Evolutionary conservation across 2,113 vertebrate species (phyloP).

Genomic region (Scomber scombrus): DNA sequence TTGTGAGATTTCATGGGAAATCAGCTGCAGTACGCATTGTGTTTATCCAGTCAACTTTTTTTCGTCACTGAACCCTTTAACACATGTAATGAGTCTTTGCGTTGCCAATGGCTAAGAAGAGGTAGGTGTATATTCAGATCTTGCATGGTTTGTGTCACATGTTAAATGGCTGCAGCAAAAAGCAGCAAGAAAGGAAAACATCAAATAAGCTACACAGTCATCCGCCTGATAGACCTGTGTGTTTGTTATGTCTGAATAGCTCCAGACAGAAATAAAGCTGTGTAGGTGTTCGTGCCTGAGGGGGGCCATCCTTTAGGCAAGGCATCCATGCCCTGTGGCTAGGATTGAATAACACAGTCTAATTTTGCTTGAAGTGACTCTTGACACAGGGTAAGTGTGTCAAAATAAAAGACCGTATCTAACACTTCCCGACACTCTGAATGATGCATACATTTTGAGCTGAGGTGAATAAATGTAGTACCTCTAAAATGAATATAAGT

Average conservation of each 20-base stretch:
- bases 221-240: conserved; percentile 7
- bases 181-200: neutral
- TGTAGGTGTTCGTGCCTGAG: conserved; percentile 32
- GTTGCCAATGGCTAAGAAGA: neutral
- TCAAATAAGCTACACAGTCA: conserved; percentile 19
- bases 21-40: conserved; percentile 8
- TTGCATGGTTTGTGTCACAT: neutral
- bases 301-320: conserved; percentile 37
- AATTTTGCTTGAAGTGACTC: conserved; percentile 31
- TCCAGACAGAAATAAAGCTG: conserved; percentile 44
- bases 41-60: conserved; percentile 23
- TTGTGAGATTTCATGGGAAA: conserved; percentile 36
- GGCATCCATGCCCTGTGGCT: conserved; percentile 21
- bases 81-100: conserved; percentile 8
- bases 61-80: conserved; percentile 1
- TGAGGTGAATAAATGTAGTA: neutral
- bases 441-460: conserved; percentile 8
- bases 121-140: conserved; percentile 7
- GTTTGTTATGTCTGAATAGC: conserved; percentile 39
- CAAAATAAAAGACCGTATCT: conserved; percentile 27
- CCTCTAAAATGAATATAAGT: neutral
- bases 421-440: conserved; percentile 29
- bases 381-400: neutral
- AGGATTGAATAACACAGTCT: conserved; percentile 36
- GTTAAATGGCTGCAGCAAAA: conserved; percentile 13